Percentiles rank a stretch among this genome's conserved stretches.
phyloP scores from a whole-genome alignment of 2,113 vertebrate genomes.

The Sphaerodactylus townsendi region DNA sequence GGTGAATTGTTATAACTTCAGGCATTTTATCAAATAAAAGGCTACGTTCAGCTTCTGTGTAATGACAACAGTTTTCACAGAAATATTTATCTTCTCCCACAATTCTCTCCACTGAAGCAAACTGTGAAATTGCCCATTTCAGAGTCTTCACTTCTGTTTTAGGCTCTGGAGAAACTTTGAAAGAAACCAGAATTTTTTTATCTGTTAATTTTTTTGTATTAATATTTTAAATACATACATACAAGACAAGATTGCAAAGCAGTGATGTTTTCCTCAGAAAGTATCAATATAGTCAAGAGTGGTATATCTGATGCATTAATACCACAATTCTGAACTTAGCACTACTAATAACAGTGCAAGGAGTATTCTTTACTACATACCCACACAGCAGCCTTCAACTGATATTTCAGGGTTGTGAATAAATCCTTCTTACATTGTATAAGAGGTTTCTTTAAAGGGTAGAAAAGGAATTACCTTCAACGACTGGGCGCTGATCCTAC shows the following conservation, averaged over 20 bases:
- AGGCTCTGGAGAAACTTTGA: slow-evolving; percentile 93
- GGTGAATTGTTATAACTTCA: slow-evolving; percentile 94
- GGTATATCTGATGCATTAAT: neutral
- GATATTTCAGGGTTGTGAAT: too few species aligned
- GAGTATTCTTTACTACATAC: neutral
- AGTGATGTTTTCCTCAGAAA: neutral
- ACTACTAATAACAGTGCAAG: neutral
- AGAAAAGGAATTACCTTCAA: neutral
- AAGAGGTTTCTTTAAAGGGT: too few species aligned
- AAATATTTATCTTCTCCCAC: slow-evolving; percentile 98
- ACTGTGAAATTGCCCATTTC: slow-evolving; percentile 96
- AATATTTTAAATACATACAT: neutral
- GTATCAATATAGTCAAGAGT: neutral
- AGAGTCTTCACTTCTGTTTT: slow-evolving; percentile 93
- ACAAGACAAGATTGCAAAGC: neutral
- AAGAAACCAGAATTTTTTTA: slow-evolving; percentile 31
- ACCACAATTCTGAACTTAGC: neutral
- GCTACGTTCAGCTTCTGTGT: slow-evolving; percentile 95
- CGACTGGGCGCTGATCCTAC: neutral
- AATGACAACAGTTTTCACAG: slow-evolving; percentile 96
- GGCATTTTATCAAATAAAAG: slow-evolving; percentile 97
- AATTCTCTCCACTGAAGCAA: slow-evolving; percentile 97
- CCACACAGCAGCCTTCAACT: neutral
- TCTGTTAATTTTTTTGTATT: accelerated
- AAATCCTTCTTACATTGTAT: too few species aligned